These are phyloP conservation scores for Oceanodroma leucorhoa DNA, from an alignment of 2,797 vertebrate genomes.

Conservation along the genomic window DNA sequence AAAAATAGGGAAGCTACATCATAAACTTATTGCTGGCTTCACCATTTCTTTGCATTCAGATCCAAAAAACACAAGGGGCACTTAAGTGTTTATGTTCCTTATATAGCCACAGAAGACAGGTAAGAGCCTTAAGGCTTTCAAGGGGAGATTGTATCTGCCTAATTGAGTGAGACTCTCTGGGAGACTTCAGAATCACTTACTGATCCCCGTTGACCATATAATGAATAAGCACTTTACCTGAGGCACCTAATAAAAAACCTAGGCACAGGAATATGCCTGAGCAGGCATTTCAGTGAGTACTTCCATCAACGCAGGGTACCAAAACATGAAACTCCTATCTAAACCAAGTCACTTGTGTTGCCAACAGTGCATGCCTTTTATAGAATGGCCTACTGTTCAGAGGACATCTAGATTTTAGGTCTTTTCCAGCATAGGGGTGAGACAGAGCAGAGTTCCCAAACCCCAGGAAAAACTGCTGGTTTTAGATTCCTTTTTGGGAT, in stretches of 20 bases:
- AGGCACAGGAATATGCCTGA: neutral
- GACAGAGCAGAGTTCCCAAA: neutral
- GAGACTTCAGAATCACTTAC: neutral
- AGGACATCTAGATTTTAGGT: neutral
- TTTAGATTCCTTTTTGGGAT: neutral
- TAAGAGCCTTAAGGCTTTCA: neutral
- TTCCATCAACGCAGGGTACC: neutral
- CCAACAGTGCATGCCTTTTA: neutral
- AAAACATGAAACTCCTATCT: neutral
- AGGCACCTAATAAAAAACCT: neutral
- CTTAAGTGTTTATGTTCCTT: neutral
- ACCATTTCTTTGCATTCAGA: neutral
- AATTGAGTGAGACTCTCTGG: neutral
- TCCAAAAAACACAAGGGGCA: accelerated
- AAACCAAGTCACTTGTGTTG: neutral
- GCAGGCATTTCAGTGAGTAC: neutral
- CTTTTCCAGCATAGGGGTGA: neutral
- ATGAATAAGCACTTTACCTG: neutral
- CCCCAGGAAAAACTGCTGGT: neutral
- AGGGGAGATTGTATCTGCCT: neutral
- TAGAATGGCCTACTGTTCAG: accelerated
- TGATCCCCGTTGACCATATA: neutral
- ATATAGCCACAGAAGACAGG: neutral
- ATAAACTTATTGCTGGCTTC: neutral
- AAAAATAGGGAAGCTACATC: neutral